Base-by-base conservation (phyloP, 2,797 vertebrate genomes). In the Delichon dasypus region DNA sequence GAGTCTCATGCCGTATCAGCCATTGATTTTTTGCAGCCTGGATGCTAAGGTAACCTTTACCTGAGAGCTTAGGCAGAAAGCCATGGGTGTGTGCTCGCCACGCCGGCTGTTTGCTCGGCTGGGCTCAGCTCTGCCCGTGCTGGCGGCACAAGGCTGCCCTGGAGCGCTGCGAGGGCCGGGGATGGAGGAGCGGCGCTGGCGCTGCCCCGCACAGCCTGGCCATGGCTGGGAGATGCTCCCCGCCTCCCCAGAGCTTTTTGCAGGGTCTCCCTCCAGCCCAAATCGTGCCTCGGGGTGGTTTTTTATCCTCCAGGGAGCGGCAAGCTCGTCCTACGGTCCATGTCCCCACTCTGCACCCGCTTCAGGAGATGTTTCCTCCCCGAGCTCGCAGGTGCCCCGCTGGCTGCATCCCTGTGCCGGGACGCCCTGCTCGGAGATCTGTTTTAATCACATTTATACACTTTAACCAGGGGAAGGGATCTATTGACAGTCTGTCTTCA, bases 11-110 rank as follows among this genome's bases (percentile, higher is more conserved):
- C 96, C 92, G 94, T 82, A 94, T 94, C 92, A 95, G 92, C 53
- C 95, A 97, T 97, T 81, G 97, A 97, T 97, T 97, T 96, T 96
- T 85, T 80, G 58, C 93, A 90, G 89, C 95, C 94, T 87, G 95
- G 94, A 94, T 95, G 94, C 95, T 95, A 91, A 95, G 95, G 95
- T 93, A 95, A 96, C 96, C 95, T 97, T 97, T 96, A 95, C 93
- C 94, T 96, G 94, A 58, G 93, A 94, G 93, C 93, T 95, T 89
- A 83, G 91, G 93, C 92, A 80, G 57, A 91, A 57, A 92, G 94
- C 60, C 1, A 2, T 32, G 93, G 90, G 76, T 44, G 89, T 32
- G 30, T 13, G 60, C 78, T 95, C 67, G 3, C 61, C 38, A 2
- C 16, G 14, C 81, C 47, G 16, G 64, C 26, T 93, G 88, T 97